phyloP scores from a whole-genome alignment of 2,113 vertebrate genomes.

The Protomyctophum bolini region DNA sequence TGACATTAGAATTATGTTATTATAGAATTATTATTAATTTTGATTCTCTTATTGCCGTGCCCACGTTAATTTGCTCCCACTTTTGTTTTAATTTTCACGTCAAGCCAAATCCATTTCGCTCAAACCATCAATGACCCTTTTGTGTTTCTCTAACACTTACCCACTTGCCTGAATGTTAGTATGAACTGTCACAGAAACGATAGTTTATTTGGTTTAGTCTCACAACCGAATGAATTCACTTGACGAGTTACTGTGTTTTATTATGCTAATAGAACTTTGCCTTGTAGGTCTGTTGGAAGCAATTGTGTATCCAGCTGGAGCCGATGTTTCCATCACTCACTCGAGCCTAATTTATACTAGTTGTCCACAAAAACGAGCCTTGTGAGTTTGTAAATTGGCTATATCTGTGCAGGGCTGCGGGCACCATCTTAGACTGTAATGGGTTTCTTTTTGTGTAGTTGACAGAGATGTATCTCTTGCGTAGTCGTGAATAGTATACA shows the following conservation, averaged over 20 bases:
- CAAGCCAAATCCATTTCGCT: no score
- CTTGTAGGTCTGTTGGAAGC: constrained; percentile 64
- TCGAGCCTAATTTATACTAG: no score
- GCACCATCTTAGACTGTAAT: no score
- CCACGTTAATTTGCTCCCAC: constrained; percentile 13
- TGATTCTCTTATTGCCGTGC: neutral
- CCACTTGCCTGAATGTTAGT: constrained; percentile 30
- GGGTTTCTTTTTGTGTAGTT: neutral
- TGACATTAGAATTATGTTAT: constrained; percentile 6
- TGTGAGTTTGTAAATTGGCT: no score
- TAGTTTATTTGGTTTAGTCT: constrained; percentile 29
- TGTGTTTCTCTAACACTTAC: constrained; percentile 15
- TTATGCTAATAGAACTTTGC: constrained; percentile 18
- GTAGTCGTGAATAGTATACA: neutral
- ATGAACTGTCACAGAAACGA: constrained; percentile 7
- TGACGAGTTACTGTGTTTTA: neutral
- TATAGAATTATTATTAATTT: no score
- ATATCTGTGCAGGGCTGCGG: no score
- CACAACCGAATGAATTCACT: neutral
- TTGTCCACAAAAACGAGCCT: no score
- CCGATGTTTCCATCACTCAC: neutral
- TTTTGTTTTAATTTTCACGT: neutral
- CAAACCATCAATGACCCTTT: neutral
- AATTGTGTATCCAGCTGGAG: constrained; percentile 52
- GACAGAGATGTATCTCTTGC: neutral